Evolutionary conservation across 1,140 invertebrate species (phyloP).

Genomic region (Hylaeus anthracinus): DNA sequence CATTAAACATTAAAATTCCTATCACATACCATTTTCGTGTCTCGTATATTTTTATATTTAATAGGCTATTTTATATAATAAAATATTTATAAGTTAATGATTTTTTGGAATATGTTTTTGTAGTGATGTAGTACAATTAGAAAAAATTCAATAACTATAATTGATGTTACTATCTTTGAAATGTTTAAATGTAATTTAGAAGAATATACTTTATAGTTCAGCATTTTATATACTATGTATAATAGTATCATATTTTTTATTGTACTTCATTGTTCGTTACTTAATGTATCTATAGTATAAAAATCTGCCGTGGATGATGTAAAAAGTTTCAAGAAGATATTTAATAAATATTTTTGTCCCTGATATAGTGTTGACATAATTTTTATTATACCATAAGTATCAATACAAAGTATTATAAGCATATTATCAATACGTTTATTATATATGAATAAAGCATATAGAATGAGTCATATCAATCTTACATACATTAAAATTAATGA

Average conservation of each 20-base stretch:
- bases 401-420: conserved; percentile 41
- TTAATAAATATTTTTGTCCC: conserved; percentile 47
- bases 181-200: conserved; percentile 3
- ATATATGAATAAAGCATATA: conserved; percentile 18
- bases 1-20: neutral
- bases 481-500: conserved; percentile 37
- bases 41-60: neutral
- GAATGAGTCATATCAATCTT: conserved; percentile 1
- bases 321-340: conserved; percentile 37
- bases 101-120: neutral
- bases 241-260: conserved; percentile 1
- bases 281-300: conserved; percentile 8
- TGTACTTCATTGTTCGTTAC: conserved; percentile 15
- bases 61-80: conserved; percentile 3
- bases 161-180: neutral
- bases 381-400: conserved; percentile 36
- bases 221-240: neutral
- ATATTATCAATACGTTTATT: conserved; percentile 12
- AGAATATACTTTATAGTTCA: neutral
- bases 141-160: neutral
- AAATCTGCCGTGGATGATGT: conserved; percentile 21
- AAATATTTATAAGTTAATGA: neutral
- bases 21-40: neutral
- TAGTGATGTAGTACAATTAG: neutral
- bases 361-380: conserved; percentile 8